phyloP scores from a whole-genome alignment of 2,113 vertebrate species.

The Tupaia chinensis region DNA sequence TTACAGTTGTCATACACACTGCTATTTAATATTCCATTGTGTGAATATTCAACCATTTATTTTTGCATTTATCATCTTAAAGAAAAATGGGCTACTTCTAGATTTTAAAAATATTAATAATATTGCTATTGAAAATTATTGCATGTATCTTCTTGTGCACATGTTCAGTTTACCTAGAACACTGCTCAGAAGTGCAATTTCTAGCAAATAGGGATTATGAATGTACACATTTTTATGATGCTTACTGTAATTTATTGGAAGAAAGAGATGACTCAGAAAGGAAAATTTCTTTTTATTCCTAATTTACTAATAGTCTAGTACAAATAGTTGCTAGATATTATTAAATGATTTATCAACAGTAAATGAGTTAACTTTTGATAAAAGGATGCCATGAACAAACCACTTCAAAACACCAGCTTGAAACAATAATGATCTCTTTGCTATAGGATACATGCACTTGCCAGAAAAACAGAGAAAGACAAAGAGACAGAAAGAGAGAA shows the following conservation, averaged over 20 bases:
- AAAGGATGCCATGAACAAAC: background rate
- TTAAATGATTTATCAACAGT: background rate
- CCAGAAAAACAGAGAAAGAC: too few relatives aligned
- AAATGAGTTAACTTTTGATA: background rate
- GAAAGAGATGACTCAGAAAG: background rate
- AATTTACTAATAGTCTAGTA: background rate
- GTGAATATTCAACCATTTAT: background rate
- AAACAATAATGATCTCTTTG: background rate
- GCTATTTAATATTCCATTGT: background rate
- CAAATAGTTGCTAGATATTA: background rate
- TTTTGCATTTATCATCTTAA: background rate
- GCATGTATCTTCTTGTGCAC: background rate
- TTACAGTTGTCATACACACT: background rate
- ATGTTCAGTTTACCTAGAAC: background rate
- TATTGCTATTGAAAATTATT: background rate
- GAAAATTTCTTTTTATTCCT: conserved; percentile 36
- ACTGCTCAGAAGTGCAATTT: conserved; percentile 25
- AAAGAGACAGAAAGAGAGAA: too few relatives aligned
- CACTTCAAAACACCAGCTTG: background rate
- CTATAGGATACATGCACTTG: too few relatives aligned
- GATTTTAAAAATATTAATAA: background rate
- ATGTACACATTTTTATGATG: conserved; percentile 9
- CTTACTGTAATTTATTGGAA: background rate
- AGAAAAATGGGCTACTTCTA: background rate
- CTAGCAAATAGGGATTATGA: background rate